Conservation (phyloP, 2,888 invertebrate genomes). For the Conchocele bisecta region DNA sequence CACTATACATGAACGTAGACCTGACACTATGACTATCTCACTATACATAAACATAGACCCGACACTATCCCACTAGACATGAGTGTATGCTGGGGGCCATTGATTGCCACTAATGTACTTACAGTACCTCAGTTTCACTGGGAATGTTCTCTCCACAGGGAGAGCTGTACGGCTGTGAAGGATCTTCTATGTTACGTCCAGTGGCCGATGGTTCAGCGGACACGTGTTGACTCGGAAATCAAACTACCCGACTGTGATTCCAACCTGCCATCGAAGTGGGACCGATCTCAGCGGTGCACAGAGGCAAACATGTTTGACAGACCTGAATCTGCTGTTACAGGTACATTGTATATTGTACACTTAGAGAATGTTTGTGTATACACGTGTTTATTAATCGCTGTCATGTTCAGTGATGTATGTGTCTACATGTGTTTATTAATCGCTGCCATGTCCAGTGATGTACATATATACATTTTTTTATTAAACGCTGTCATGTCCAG, state of each 20-base stretch:
- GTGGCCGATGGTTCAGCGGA: constrained; percentile 93
- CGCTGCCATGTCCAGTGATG: not conserved
- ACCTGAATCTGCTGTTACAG: constrained; percentile 91
- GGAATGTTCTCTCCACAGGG: constrained; percentile 85
- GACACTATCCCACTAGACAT: too few species aligned
- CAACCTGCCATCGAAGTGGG: constrained; percentile 88
- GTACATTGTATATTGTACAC: constrained; percentile 85
- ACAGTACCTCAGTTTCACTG: too few species aligned
- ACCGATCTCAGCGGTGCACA: constrained; percentile 87
- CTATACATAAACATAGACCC: too few species aligned
- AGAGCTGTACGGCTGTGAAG: constrained; percentile 96
- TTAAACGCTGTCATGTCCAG: too few species aligned
- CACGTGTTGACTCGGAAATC: constrained; percentile 89
- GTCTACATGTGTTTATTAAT: too few species aligned
- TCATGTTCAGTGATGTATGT: too few species aligned
- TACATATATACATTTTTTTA: not conserved
- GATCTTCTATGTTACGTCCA: constrained; percentile 96
- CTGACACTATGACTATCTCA: too few species aligned
- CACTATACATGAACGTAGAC: too few species aligned
- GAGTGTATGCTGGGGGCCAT: too few species aligned
- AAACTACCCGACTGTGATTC: constrained; percentile 92
- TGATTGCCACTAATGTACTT: too few species aligned
- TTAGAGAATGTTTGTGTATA: not conserved
- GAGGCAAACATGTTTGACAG: constrained; percentile 93
- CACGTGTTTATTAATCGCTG: not conserved